A percentile compares a stretch with the other conserved stretches of the same genome.
Conservation (phyloP, 1,140 invertebrate genomes). For the Platyscapa corneri region DNA sequence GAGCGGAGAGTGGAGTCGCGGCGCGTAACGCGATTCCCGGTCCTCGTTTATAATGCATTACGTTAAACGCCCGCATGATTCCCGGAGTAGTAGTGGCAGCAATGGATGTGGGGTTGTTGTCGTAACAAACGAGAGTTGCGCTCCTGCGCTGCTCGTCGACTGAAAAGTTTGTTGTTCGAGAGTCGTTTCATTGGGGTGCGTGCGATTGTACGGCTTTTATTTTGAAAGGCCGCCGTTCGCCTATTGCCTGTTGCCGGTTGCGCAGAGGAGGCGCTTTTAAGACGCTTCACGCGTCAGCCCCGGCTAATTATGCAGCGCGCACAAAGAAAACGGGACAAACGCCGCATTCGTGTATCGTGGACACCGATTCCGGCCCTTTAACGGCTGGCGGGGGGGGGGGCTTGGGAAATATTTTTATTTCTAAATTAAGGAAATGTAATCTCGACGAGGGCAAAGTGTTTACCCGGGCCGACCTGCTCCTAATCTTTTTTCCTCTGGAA, state of each 20-base stretch:
- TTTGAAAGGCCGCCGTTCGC: no score
- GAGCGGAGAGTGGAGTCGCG: background rate
- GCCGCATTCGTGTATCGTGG: no score
- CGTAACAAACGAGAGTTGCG: conserved; percentile 13
- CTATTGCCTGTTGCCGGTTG: background rate
- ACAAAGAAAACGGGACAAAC: no score
- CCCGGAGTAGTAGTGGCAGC: conserved; percentile 10
- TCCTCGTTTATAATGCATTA: conserved; percentile 62
- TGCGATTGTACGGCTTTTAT: background rate
- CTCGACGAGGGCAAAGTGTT: background rate
- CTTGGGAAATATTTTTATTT: background rate
- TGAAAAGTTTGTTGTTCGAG: no score
- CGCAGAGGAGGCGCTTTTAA: background rate
- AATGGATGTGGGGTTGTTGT: background rate
- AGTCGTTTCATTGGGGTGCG: background rate
- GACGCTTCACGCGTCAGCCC: background rate
- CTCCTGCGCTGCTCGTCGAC: background rate
- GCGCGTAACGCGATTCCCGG: conserved; percentile 56
- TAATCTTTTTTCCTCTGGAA: no score
- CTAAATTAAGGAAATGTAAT: background rate
- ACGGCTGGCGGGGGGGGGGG: background rate
- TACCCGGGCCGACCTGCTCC: background rate
- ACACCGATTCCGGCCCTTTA: background rate
- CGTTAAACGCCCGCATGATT: conserved; percentile 54
- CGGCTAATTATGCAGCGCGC: background rate